These are phyloP conservation scores for Latheticus oryzae DNA, from an alignment of 2,888 invertebrate species.

Conservation along the genomic window DNA sequence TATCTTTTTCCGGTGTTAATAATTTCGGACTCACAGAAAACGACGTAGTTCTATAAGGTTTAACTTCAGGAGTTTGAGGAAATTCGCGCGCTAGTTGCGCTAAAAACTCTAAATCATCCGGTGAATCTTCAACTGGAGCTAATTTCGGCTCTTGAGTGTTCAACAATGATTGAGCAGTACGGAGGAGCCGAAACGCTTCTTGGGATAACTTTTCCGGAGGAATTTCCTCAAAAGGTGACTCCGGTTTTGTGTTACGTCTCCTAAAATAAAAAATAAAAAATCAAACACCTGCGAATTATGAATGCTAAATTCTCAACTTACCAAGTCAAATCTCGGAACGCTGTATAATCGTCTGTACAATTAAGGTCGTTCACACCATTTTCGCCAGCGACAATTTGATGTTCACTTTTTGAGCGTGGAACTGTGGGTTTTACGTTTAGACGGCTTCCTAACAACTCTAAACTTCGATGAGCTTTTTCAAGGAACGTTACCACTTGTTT, in stretches of 20 bases:
- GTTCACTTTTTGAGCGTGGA: constrained; percentile 68
- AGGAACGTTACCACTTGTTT: constrained; percentile 78
- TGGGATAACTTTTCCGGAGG: constrained; percentile 74
- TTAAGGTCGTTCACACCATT: constrained; percentile 19
- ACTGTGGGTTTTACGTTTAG: constrained; percentile 60
- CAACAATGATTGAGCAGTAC: constrained; percentile 75
- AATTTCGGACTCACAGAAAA: constrained; percentile 61
- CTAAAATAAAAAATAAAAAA: constrained; percentile 36
- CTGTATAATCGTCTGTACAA: constrained; percentile 59
- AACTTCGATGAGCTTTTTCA: constrained; percentile 75
- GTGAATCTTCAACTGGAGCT: constrained; percentile 57
- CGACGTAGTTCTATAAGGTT: constrained; percentile 57
- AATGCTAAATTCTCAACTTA: constrained; percentile 54
- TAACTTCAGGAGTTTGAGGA: constrained; percentile 51
- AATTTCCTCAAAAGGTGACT: constrained; percentile 65
- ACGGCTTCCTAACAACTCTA: constrained; percentile 68
- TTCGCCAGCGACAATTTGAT: constrained; percentile 60
- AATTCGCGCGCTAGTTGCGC: constrained; percentile 63
- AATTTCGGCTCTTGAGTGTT: constrained; percentile 74
- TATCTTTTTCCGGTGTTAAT: constrained; percentile 56
- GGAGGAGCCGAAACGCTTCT: constrained; percentile 74
- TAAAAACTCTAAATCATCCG: constrained; percentile 60
- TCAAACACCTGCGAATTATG: constrained; percentile 11
- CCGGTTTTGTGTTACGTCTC: constrained; percentile 64
- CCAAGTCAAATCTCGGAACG: constrained; percentile 72